Evolutionary conservation across 2,888 invertebrate genomes (phyloP).

Genomic region (Eupsilia transversa): DNA sequence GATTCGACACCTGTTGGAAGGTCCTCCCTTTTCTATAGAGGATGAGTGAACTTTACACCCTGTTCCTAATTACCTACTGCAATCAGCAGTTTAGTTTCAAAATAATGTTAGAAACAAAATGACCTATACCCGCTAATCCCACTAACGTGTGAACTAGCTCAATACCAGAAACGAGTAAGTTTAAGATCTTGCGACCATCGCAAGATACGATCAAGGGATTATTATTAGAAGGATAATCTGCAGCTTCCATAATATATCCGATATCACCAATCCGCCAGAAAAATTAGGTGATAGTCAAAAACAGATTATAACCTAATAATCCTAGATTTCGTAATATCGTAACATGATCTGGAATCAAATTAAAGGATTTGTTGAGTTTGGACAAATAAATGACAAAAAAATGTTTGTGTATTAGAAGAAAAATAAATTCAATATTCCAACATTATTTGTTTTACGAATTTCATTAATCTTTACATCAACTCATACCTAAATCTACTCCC

Average conservation of each 20-base stretch:
- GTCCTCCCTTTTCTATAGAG: too few relatives aligned
- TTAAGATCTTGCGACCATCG: background rate
- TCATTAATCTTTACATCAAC: slow-evolving; percentile 16
- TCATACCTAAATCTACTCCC: slow-evolving; percentile 3
- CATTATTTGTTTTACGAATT: slow-evolving; percentile 7
- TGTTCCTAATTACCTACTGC: too few relatives aligned
- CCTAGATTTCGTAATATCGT: background rate
- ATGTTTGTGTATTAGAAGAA: background rate
- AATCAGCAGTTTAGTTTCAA: too few relatives aligned
- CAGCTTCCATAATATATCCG: background rate
- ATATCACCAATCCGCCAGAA: background rate
- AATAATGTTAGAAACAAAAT: background rate
- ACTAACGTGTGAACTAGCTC: background rate
- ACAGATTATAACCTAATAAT: background rate
- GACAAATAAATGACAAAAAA: background rate
- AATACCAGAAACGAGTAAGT: background rate
- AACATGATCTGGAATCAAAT: slow-evolving; percentile 5
- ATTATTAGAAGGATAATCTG: slow-evolving; percentile 17
- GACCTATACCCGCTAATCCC: slow-evolving; percentile 18
- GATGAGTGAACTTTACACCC: too few relatives aligned
- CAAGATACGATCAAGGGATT: slow-evolving; percentile 16
- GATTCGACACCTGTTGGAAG: too few relatives aligned
- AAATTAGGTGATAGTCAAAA: background rate
- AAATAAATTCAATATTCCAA: background rate
- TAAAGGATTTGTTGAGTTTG: background rate